These are phyloP conservation scores for Palythoa grandis DNA, from an alignment of 92 coral and sea anemone species.

Conservation along the genomic window DNA sequence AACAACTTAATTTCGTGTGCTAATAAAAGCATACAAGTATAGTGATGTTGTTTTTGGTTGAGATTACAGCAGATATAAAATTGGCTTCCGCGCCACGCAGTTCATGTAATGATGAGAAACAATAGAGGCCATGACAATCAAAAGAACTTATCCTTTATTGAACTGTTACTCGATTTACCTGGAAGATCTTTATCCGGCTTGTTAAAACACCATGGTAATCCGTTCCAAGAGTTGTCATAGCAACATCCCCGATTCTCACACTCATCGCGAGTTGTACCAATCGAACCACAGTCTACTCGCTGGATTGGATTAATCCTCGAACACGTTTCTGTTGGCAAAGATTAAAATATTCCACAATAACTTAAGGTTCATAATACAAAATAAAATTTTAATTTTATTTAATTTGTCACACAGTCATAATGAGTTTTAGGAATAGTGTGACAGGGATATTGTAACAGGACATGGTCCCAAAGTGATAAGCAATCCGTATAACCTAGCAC, in stretches of 20 bases:
- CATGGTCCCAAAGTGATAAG: too few species aligned
- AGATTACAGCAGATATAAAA: too few species aligned
- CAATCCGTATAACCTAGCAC: too few species aligned
- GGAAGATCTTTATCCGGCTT: slow-evolving; percentile 21
- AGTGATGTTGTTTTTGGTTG: too few species aligned
- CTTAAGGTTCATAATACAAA: too few species aligned
- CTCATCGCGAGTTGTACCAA: neutral
- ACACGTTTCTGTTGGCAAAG: neutral
- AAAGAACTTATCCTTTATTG: too few species aligned
- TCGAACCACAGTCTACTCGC: slow-evolving; percentile 31
- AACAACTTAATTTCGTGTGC: neutral
- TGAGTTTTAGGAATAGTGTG: too few species aligned
- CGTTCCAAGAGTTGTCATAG: slow-evolving; percentile 6
- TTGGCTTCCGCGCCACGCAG: neutral
- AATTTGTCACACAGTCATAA: too few species aligned
- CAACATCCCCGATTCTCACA: neutral
- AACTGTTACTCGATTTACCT: neutral
- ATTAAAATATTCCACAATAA: neutral
- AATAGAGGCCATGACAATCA: neutral
- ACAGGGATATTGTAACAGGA: too few species aligned
- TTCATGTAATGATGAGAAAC: neutral
- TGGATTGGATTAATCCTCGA: neutral
- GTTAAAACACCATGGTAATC: slow-evolving; percentile 38
- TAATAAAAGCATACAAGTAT: neutral
- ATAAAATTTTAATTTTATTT: too few species aligned